Conservation (phyloP, 2,113 vertebrate species). For the Capreolus pygargus region DNA sequence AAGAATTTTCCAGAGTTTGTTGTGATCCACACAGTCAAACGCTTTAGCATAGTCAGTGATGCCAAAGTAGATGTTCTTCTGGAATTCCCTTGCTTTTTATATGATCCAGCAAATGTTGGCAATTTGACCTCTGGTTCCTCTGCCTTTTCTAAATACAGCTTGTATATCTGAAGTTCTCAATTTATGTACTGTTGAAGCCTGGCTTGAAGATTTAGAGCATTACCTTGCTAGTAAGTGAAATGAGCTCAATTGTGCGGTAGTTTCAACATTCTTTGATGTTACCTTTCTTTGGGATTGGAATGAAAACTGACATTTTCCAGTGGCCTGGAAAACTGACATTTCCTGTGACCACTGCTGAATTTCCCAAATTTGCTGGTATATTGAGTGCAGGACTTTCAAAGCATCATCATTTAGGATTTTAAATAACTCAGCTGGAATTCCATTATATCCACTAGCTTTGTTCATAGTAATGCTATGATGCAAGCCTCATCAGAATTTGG, state of each 20-base stretch:
- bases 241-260: background rate
- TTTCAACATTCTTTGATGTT: background rate
- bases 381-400: background rate
- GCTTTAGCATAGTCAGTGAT: background rate
- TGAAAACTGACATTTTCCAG: background rate
- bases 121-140: background rate
- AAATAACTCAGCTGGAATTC: background rate
- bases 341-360: background rate
- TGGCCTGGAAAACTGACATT: background rate
- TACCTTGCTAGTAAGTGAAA: background rate
- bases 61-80: background rate
- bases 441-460: background rate
- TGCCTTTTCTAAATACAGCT: background rate
- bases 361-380: background rate
- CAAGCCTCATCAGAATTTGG: background rate
- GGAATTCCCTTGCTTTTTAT: background rate
- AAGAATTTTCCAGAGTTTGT: background rate
- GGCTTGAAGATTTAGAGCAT: background rate
- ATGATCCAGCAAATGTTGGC: background rate
- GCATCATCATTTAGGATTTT: background rate
- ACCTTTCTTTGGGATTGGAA: background rate
- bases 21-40: background rate
- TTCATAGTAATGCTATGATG: background rate
- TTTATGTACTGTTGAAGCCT: background rate
- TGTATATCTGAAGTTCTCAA: background rate